Conservation (phyloP, 2,113 vertebrate species). For the Paradisaea rubra region DNA sequence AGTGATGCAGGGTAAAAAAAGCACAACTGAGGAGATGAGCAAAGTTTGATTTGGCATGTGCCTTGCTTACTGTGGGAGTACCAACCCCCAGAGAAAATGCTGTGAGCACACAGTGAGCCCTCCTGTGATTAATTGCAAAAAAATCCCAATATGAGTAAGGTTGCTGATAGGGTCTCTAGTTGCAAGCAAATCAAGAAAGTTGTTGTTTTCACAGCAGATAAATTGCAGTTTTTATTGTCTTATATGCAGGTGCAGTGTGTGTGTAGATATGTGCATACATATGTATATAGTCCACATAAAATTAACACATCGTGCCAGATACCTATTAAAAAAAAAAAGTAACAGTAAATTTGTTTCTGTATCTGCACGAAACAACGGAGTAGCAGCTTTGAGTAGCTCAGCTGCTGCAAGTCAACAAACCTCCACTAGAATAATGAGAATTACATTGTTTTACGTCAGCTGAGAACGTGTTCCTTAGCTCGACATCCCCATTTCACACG, state of each 20-base stretch:
- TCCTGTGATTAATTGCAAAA: neutral
- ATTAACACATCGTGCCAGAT: rapidly evolving
- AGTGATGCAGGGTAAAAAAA: neutral
- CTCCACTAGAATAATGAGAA: neutral
- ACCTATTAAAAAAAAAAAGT: neutral
- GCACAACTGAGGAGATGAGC: neutral
- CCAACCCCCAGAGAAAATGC: neutral
- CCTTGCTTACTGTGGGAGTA: neutral
- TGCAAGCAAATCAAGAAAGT: neutral
- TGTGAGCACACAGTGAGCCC: neutral
- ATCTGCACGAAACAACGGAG: neutral
- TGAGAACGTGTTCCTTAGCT: rapidly evolving
- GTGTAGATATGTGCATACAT: rapidly evolving
- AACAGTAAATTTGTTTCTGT: rapidly evolving
- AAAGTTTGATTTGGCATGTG: neutral
- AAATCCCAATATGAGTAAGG: neutral
- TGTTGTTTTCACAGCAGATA: neutral
- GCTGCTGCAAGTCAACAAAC: no score
- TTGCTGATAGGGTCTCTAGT: neutral
- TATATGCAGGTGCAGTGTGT: rapidly evolving
- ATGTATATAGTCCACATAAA: neutral
- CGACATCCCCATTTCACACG: rapidly evolving
- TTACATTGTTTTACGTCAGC: rapidly evolving
- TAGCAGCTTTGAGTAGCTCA: no score
- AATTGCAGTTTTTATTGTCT: neutral